phyloP scores from a whole-genome alignment of 2,797 vertebrate species.

The Tauraco hartlaubi region DNA sequence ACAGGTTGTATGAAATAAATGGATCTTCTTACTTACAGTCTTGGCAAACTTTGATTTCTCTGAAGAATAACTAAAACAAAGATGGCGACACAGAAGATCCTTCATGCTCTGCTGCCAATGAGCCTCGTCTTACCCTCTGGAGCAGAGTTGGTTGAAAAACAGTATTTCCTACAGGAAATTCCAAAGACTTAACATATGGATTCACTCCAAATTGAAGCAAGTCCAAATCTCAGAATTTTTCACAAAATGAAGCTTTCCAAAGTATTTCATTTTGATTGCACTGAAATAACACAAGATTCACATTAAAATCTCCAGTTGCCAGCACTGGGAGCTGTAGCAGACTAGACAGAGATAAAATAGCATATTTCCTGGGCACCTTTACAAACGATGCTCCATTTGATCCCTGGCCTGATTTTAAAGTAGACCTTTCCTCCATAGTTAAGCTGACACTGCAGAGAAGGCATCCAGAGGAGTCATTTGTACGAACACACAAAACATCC shows the following conservation, averaged over 20 bases:
- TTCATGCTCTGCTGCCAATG: conserved; percentile 29
- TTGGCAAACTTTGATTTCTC: conserved; percentile 33
- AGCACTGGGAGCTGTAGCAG: neutral
- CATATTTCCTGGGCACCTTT: neutral
- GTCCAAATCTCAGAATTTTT: conserved; percentile 4
- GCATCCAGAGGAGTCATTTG: rapidly evolving
- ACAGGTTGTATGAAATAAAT: neutral
- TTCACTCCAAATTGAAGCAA: conserved; percentile 38
- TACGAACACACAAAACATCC: neutral
- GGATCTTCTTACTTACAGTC: neutral
- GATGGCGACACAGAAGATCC: conserved; percentile 44
- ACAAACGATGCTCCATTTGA: neutral
- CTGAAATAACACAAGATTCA: neutral
- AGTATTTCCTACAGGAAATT: conserved; percentile 65
- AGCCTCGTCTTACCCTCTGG: neutral
- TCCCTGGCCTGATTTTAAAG: neutral
- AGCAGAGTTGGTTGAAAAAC: conserved; percentile 38
- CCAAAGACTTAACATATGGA: conserved; percentile 25
- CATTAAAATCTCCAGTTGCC: neutral
- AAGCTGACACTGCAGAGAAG: neutral
- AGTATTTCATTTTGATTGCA: neutral
- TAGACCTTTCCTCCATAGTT: neutral
- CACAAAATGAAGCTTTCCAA: neutral
- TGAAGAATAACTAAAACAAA: conserved; percentile 47
- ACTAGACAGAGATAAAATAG: neutral